Percentiles rank a stretch among this genome's conserved stretches.
Conservation (phyloP, 2,888 invertebrate species). For the Cantharis flavilabris region DNA sequence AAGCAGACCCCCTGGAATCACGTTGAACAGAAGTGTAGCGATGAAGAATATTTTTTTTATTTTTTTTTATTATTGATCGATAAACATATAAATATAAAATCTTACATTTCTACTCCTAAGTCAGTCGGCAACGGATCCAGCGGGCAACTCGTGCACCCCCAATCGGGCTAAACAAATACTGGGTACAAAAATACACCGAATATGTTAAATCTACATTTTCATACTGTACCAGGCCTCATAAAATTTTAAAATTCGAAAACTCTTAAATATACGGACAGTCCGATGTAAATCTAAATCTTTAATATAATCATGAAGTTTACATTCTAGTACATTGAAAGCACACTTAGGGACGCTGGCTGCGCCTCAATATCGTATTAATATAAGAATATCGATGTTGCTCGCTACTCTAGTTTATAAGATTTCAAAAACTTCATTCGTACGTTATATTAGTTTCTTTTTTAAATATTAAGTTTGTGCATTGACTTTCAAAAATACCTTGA, state of each 20-base stretch:
- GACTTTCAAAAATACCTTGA: slow-evolving; percentile 40
- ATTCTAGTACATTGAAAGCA: slow-evolving; percentile 57
- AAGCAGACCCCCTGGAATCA: slow-evolving; percentile 27
- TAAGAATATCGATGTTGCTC: slow-evolving; percentile 56
- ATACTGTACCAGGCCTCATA: slow-evolving; percentile 57
- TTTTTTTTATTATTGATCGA: slow-evolving; percentile 41
- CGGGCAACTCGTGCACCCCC: slow-evolving; percentile 43
- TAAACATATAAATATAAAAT: slow-evolving; percentile 42
- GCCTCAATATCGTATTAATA: slow-evolving; percentile 48
- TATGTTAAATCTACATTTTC: slow-evolving; percentile 51
- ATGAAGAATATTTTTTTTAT: slow-evolving; percentile 36
- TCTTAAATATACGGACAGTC: slow-evolving; percentile 57
- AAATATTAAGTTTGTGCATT: slow-evolving; percentile 53
- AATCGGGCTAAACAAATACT: slow-evolving; percentile 51
- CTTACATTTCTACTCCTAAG: slow-evolving; percentile 49
- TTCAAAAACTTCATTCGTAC: slow-evolving; percentile 46
- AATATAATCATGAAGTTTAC: slow-evolving; percentile 49
- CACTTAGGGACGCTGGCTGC: slow-evolving; percentile 48
- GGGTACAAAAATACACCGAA: slow-evolving; percentile 59
- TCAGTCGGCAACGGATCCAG: slow-evolving; percentile 50
- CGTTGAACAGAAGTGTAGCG: slow-evolving; percentile 34
- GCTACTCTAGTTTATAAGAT: slow-evolving; percentile 50
- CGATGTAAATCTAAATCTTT: slow-evolving; percentile 50
- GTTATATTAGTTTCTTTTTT: slow-evolving; percentile 41
- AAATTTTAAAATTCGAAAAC: slow-evolving; percentile 58